These are phyloP conservation scores for Oreohelix idahoensis DNA, from an alignment of 1,140 invertebrate species.

Conservation along the genomic window DNA sequence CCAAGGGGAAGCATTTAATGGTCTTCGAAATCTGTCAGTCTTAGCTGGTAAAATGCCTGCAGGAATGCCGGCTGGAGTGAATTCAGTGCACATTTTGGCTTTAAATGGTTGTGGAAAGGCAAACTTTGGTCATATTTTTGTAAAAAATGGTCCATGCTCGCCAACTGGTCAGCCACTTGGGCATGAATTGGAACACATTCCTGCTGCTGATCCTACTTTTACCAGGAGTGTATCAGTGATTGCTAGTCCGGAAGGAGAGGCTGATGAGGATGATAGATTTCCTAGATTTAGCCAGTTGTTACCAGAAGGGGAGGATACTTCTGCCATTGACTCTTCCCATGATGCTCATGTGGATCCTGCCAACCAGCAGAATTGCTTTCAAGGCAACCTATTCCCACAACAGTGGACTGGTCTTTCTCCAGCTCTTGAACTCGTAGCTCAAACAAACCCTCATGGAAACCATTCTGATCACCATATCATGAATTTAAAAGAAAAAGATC, in stretches of 20 bases:
- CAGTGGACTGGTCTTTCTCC: neutral
- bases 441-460: neutral
- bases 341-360: neutral
- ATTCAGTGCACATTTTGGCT: no score
- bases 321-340: neutral
- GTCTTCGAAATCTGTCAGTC: neutral
- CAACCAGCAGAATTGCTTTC: neutral
- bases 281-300: constrained; percentile 35
- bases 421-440: neutral
- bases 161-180: neutral
- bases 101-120: neutral
- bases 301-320: neutral
- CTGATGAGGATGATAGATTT: constrained; percentile 18
- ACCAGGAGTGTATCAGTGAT: constrained; percentile 30
- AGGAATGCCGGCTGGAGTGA: neutral
- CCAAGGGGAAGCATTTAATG: neutral
- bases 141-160: neutral
- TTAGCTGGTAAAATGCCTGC: neutral
- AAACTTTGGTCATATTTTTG: neutral
- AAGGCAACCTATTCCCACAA: neutral
- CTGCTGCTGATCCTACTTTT: neutral
- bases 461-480: constrained; percentile 22
- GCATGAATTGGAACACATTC: neutral
- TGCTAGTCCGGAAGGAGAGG: constrained; percentile 34
- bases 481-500: constrained; percentile 35